Evolutionary conservation across 2,113 vertebrate genomes (phyloP).

Genomic region (Boulengeromyrus knoepffleri): DNA sequence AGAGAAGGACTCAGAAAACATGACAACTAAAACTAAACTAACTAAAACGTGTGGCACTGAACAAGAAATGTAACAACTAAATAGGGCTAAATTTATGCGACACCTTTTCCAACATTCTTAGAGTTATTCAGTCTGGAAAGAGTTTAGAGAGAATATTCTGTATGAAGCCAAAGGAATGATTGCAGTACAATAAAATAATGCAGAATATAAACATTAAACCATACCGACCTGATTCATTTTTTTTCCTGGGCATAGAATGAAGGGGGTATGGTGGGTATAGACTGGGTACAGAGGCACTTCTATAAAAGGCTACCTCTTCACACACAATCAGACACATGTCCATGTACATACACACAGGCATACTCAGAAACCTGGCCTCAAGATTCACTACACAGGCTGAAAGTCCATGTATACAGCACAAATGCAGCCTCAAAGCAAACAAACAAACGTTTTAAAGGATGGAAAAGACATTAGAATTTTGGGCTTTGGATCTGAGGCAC

Average conservation of each 20-base stretch:
- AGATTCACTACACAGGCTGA: not conserved
- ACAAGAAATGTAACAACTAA: constrained; percentile 24
- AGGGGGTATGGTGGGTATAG: not conserved
- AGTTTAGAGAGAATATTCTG: not conserved
- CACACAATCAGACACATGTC: not conserved
- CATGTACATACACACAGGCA: not conserved
- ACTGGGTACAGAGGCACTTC: not conserved
- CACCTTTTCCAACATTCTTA: not conserved
- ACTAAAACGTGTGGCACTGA: constrained; percentile 12
- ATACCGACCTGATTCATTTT: not conserved
- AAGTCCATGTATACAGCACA: not conserved
- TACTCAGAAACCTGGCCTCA: not conserved
- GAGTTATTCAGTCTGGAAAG: constrained; percentile 22
- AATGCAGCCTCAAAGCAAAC: not conserved
- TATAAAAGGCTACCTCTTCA: not conserved
- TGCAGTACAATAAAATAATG: not conserved
- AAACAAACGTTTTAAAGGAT: not conserved
- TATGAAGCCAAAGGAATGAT: not conserved
- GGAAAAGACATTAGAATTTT: not conserved
- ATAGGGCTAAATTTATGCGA: not conserved
- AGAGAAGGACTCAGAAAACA: not conserved
- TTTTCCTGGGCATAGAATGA: not conserved
- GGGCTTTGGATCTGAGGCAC: not conserved
- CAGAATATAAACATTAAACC: not conserved
- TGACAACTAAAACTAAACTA: not conserved